phyloP scores from a whole-genome alignment of 2,888 invertebrate species.

The Drosophila pseudotakahashii region DNA sequence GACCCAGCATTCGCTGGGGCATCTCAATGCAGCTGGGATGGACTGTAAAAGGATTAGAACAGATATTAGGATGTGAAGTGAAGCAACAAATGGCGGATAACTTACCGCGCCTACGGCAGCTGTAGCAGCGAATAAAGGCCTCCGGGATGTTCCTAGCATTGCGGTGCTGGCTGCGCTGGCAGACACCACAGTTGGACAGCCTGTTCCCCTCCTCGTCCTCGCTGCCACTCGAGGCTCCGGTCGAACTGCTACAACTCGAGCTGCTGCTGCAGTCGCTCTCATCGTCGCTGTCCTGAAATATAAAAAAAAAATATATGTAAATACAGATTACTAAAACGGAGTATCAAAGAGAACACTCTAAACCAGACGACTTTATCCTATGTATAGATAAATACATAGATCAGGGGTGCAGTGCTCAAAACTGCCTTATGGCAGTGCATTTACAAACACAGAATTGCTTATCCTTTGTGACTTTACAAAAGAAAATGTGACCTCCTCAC shows the following conservation, averaged over 20 bases:
- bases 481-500: too few relatives aligned
- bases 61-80: background rate
- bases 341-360: too few relatives aligned
- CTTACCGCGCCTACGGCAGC: constrained; percentile 86
- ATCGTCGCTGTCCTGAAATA: constrained; percentile 62
- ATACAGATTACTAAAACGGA: too few relatives aligned
- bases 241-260: constrained; percentile 44
- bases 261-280: constrained; percentile 61
- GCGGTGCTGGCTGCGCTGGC: constrained; percentile 86
- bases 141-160: constrained; percentile 87
- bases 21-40: constrained; percentile 96
- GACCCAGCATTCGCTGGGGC: constrained; percentile 91
- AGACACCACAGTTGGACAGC: constrained; percentile 86
- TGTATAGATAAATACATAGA: too few relatives aligned
- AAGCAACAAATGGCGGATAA: background rate
- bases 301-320: background rate
- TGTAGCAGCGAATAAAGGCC: constrained; percentile 87
- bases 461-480: too few relatives aligned
- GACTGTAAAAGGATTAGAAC: constrained; percentile 84
- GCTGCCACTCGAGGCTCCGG: constrained; percentile 57
- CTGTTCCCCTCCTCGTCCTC: constrained; percentile 49
- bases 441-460: too few relatives aligned
- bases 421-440: too few relatives aligned
- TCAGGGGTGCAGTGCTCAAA: too few relatives aligned
- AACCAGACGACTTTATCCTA: too few relatives aligned